Conservation (phyloP, 2,797 vertebrate species). For the Epinephelus malabaricus region DNA sequence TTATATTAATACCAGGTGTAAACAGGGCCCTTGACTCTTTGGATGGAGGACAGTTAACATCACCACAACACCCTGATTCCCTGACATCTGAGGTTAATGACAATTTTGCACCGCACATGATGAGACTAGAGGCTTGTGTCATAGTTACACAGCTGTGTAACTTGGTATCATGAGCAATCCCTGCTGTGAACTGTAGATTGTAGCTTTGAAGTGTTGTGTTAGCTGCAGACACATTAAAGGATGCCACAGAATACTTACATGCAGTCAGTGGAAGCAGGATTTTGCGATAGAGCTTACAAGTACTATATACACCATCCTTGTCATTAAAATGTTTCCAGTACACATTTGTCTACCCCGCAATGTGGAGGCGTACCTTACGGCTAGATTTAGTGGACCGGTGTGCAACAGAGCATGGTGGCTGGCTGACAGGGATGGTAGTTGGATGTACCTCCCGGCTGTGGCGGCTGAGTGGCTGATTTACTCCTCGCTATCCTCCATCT, state of each 20-base stretch:
- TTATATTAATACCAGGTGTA: too few relatives aligned
- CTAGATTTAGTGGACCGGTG: conserved; percentile 70
- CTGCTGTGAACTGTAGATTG: conserved; percentile 31
- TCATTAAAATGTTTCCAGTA: conserved; percentile 32
- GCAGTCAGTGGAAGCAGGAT: conserved; percentile 7
- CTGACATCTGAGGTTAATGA: conserved; percentile 20
- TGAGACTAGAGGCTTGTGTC: conserved; percentile 21
- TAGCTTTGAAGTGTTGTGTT: conserved; percentile 35
- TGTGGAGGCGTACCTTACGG: conserved; percentile 57
- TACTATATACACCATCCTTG: conserved; percentile 10
- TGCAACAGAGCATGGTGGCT: conserved; percentile 59
- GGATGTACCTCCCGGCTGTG: conserved; percentile 45
- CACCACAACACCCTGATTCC: not conserved
- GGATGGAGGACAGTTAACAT: not conserved
- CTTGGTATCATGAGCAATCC: conserved; percentile 21
- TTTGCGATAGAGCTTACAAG: conserved; percentile 16
- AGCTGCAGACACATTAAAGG: conserved; percentile 41
- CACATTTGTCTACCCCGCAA: conserved; percentile 35
- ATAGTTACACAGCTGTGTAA: conserved; percentile 14
- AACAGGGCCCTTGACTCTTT: not conserved
- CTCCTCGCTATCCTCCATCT: conserved; percentile 65
- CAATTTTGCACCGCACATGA: not conserved
- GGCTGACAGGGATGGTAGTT: conserved; percentile 57
- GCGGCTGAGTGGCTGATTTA: conserved; percentile 64
- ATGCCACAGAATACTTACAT: conserved; percentile 8